Evolutionary conservation across 2,113 vertebrate species (phyloP).

Genomic region (Corapipo altera): DNA sequence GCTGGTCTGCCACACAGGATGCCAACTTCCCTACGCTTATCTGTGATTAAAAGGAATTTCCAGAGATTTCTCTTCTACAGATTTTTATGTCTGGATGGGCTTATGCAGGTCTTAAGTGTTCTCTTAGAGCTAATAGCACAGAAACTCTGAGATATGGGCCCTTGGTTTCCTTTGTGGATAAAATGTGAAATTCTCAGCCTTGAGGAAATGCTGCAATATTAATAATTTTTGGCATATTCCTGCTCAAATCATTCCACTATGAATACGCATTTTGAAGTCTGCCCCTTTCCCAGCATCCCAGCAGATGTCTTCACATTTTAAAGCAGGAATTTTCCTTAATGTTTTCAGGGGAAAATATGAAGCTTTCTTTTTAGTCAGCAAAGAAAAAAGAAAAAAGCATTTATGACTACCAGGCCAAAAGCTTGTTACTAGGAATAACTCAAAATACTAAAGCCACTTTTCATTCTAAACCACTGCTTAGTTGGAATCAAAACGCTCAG

Average conservation of each 20-base stretch:
- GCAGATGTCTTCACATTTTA: constrained; percentile 40
- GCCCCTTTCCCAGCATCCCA: constrained; percentile 8
- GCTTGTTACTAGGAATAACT: neutral
- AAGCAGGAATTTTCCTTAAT: neutral
- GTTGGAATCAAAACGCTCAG: neutral
- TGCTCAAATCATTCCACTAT: neutral
- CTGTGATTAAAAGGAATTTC: neutral
- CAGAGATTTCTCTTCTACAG: neutral
- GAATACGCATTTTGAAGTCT: neutral
- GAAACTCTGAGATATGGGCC: neutral
- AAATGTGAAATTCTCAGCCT: neutral
- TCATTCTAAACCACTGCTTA: neutral
- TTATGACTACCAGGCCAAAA: neutral
- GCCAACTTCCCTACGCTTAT: neutral
- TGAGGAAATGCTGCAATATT: neutral
- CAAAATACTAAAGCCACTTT: neutral
- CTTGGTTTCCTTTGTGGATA: neutral
- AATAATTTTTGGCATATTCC: neutral
- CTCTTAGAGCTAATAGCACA: neutral
- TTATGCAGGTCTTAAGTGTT: neutral
- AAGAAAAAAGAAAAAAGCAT: neutral
- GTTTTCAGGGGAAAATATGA: neutral
- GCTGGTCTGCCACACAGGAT: neutral
- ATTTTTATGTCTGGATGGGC: neutral
- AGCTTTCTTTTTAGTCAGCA: neutral